phyloP scores from a whole-genome alignment of 2,888 invertebrate species.

The Hyalella azteca region DNA sequence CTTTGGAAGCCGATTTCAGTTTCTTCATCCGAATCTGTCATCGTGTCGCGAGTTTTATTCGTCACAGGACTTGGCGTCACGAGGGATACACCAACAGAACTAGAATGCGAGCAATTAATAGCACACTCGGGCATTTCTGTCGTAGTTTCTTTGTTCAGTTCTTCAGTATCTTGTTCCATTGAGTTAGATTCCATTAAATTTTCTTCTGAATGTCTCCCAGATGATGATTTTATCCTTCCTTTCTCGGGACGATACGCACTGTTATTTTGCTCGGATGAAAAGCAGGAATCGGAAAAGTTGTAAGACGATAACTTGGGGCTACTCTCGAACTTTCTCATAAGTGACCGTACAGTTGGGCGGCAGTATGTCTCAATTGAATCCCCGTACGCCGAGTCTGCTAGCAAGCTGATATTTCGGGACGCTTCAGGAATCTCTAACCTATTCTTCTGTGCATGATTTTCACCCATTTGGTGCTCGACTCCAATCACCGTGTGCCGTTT shows the following conservation, averaged over 20 bases:
- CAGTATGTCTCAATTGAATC: not conserved
- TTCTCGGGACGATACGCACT: no score
- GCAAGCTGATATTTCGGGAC: not conserved
- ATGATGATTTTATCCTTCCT: no score
- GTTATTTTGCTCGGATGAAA: no score
- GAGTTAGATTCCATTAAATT: no score
- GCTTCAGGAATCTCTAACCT: not conserved
- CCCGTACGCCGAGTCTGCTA: not conserved
- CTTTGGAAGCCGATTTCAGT: not conserved
- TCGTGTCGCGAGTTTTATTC: not conserved
- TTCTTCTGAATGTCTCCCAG: no score
- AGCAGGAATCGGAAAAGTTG: no score
- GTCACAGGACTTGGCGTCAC: no score
- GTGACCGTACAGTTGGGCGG: not conserved
- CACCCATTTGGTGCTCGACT: not conserved
- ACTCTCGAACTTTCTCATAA: not conserved
- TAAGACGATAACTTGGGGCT: not conserved
- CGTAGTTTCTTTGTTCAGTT: no score
- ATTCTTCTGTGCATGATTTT: not conserved
- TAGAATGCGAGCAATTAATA: no score
- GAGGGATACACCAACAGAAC: no score
- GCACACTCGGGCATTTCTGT: no score
- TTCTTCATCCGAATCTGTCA: not conserved
- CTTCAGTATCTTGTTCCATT: no score
- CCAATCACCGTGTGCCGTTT: slow-evolving; percentile 29